Evolutionary conservation across 2,888 invertebrate genomes (phyloP).

Genomic region (Margaritifera margaritifera): DNA sequence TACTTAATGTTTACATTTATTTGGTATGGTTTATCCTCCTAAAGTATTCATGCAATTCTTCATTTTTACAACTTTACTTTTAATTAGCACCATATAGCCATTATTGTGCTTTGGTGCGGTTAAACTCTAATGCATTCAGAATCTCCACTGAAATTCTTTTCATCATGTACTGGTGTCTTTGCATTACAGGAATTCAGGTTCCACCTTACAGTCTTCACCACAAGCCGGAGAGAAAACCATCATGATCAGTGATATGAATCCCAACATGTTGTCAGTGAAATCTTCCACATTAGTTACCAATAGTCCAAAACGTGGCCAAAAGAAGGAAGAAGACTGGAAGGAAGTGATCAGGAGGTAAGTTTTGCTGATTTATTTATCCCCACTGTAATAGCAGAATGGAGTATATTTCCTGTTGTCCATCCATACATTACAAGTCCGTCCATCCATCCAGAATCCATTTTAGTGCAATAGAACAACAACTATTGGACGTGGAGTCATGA

Average conservation of each 20-base stretch:
- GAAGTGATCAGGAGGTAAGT: slow-evolving; percentile 90
- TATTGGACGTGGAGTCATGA: too few relatives aligned
- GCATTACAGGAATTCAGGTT: neutral
- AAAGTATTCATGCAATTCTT: too few relatives aligned
- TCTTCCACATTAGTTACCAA: slow-evolving; percentile 40
- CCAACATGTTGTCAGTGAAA: slow-evolving; percentile 75
- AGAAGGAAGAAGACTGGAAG: slow-evolving; percentile 93
- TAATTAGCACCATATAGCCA: too few relatives aligned
- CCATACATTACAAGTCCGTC: too few relatives aligned
- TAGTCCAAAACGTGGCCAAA: slow-evolving; percentile 68
- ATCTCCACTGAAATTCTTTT: neutral
- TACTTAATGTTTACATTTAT: too few relatives aligned
- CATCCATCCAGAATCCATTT: too few relatives aligned
- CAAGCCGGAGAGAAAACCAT: slow-evolving; percentile 6
- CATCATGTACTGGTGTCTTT: neutral
- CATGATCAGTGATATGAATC: slow-evolving; percentile 8
- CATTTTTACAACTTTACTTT: too few relatives aligned
- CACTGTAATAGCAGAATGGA: too few relatives aligned
- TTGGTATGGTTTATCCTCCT: too few relatives aligned
- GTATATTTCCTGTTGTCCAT: neutral
- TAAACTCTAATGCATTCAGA: too few relatives aligned
- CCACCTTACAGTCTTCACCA: slow-evolving; percentile 7
- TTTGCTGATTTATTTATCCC: neutral
- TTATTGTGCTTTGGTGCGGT: too few relatives aligned
- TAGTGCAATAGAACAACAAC: too few relatives aligned